Conservation (phyloP, 2,888 invertebrate species). For the Leuctra nigra region DNA sequence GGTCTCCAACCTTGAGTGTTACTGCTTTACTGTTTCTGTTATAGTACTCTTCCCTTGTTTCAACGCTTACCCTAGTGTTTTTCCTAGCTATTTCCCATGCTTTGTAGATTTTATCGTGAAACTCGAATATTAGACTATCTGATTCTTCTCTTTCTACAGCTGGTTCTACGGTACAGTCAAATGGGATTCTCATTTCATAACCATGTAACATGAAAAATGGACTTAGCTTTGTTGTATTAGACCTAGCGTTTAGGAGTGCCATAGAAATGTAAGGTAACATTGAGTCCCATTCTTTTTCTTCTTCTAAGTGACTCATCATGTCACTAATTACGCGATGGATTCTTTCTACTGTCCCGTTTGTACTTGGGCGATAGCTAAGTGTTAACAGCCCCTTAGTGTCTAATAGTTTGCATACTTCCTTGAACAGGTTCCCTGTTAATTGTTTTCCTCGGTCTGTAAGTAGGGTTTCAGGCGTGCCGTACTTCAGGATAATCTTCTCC, state of each 20-base stretch:
- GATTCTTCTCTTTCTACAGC: not conserved
- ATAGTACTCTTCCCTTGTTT: not conserved
- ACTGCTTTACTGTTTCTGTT: not conserved
- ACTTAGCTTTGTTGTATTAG: not conserved
- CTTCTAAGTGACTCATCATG: not conserved
- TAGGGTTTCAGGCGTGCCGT: not conserved
- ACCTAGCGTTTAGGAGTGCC: not conserved
- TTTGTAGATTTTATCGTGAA: not conserved
- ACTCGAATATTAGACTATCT: not conserved
- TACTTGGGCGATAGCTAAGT: not conserved
- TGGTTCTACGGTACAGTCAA: not conserved
- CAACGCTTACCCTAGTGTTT: not conserved
- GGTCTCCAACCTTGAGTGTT: not conserved
- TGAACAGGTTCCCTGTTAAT: not conserved
- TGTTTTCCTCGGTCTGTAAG: not conserved
- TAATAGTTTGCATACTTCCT: not conserved
- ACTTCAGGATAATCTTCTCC: not conserved
- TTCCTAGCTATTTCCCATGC: not conserved
- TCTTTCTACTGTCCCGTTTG: constrained; percentile 3
- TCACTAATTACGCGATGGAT: not conserved
- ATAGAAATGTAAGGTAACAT: not conserved
- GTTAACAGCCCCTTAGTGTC: not conserved
- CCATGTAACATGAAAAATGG: not conserved
- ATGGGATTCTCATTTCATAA: constrained; percentile 2
- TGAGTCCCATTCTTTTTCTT: not conserved